Percentiles rank a stretch among this genome's conserved stretches.
These are phyloP conservation scores for Megalurothrips usitatus DNA, from an alignment of 2,888 invertebrate species.

Conservation along the genomic window DNA sequence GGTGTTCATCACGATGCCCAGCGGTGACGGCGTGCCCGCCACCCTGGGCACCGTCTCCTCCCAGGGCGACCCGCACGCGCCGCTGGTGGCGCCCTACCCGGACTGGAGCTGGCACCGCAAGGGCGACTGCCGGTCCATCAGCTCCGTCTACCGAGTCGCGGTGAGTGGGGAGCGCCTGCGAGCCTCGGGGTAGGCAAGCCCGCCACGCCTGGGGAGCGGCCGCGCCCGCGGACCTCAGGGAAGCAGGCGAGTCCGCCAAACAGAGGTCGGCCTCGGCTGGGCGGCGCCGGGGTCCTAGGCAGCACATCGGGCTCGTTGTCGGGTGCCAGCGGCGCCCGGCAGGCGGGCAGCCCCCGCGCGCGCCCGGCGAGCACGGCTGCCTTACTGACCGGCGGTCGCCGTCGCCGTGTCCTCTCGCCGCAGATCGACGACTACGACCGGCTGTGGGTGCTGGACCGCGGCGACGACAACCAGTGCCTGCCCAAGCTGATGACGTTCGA, in stretches of 20 bases:
- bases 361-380: not conserved
- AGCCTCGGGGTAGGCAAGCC: not conserved
- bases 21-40: conserved; percentile 44
- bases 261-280: not conserved
- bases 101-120: conserved; percentile 44
- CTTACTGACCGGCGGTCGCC: not conserved
- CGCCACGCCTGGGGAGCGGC: not conserved
- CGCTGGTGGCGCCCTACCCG: conserved; percentile 45
- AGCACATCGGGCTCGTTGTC: no score
- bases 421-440: conserved; percentile 48
- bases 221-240: not conserved
- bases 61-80: conserved; percentile 42
- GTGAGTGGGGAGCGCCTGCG: conserved; percentile 40
- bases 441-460: conserved; percentile 48
- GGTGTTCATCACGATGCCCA: conserved; percentile 45
- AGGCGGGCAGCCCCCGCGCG: no score
- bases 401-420: not conserved
- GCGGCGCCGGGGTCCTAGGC: no score
- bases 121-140: conserved; percentile 43
- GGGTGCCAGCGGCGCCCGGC: no score
- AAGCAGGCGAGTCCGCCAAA: not conserved
- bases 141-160: conserved; percentile 47
- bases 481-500: conserved; percentile 47
- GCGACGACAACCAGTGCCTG: conserved; percentile 44
- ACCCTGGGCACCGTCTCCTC: conserved; percentile 44